Base-by-base conservation (phyloP, 2,113 vertebrate genomes). In the Dicrurus megarhynchus region DNA sequence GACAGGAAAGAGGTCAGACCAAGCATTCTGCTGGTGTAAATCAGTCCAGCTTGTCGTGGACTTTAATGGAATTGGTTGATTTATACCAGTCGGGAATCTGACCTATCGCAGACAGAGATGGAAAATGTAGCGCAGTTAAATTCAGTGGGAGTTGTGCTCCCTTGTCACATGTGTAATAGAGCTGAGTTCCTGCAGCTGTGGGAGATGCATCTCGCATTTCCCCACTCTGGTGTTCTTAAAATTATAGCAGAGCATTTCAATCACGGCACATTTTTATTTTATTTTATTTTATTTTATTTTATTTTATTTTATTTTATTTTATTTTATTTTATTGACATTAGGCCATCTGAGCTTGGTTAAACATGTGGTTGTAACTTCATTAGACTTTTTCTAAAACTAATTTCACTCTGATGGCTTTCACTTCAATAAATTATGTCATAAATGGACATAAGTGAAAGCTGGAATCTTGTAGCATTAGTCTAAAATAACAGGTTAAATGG, bases 181-280 rank as follows among this genome's bases (percentile, higher is more conserved):
- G 60, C 77, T 89, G 94, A 95, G 73, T 32, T 95, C 33, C 80
- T 87, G 80, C 85, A 97, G 89, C 86, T 95, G 89, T 60, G 80
- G 52, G 84, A 95, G 52, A 53, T 53, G 33, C 28, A 85, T 4
- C 91, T 95, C 5, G 0, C 32, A 84, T 89, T 94, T 91, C 69
- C 41, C 57, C 24, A 27, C 65, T 73, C 44, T 37, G 56, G 64
- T 79, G 61, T 49, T 89, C 52, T 84, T 87, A 68, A 92, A 95
- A 92, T 74, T 77, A 50, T 16, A 65, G n/a, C 69, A 89, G 47
- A 87, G 39, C 20, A 87, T 85, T 89, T 69, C 77, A 87, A 21
- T 89, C 57, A 44, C 1, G 3, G 33, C 75, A 63, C 6, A 39
- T 80, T 91, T 95, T 67, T n/a, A 37, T 84, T 91, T 81, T 76